Evolutionary conservation across 1,140 invertebrate species (phyloP), one percentile per base, ranked within the genome.

Genomic region (Subanguina moxae): DNA sequence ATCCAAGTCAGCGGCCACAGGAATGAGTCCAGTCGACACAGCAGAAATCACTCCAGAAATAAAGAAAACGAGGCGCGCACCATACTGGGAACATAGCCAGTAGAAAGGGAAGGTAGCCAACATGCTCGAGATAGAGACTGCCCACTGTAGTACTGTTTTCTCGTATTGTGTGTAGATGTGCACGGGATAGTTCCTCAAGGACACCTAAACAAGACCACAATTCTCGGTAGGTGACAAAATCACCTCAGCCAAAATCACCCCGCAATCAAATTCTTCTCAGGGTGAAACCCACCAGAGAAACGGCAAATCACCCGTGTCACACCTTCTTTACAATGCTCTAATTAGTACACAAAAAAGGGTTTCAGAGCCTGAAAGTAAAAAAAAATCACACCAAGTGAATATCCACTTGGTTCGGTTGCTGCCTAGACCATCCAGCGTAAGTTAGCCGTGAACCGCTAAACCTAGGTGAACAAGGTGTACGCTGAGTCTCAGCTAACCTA

Each of bases 41-140:
- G 70, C 68, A 1, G 72, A 75, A n/a, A 66, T 8, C 11, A 70
- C 71, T 65, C 71, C 71, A 9, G 71, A 71, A 15, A n/a, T 67
- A 28, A 72, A 69, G 72, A 72, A 72, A 27, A 74, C 72, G 23
- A 21, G 59, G 13, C 72, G 74, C 11, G 71, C 71, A 9, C 71
- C 71, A 71, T 64, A 72, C 9, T 65, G 65, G 17, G 64, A 28
- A 45, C 68, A 70, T 1, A 30, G 13, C 58, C n/a, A 73, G 21
- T 8, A 32, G 71, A 70, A 74, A 0, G 68, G 68, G 30, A 70
- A 70, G 1, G 68, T 70, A 21, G 68, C 68, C 7, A 72, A 66
- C 68, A 70, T 70, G 21, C 52, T 66, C 8, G 68, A 71, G 30
- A 70, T 70, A 13, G 69, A 73, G n/a, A 70, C 68, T 17, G 68